Percentiles rank a stretch among this genome's conserved stretches.
phyloP scores from a whole-genome alignment of 2,797 vertebrate species.

The Hypotaenidia philippensis region DNA sequence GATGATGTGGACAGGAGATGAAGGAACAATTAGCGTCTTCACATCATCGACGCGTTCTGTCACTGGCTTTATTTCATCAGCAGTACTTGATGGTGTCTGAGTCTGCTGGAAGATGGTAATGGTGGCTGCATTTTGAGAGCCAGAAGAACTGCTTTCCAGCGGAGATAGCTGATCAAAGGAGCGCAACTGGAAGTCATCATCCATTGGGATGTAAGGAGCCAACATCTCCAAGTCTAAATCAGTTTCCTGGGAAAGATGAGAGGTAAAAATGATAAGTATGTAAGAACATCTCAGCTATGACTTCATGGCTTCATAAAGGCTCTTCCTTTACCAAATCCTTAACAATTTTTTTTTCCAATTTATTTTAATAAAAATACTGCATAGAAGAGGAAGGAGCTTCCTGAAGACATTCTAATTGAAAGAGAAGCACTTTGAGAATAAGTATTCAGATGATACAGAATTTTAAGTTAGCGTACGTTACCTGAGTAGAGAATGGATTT shows the following conservation, averaged over 20 bases:
- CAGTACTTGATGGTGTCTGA: conserved; percentile 13
- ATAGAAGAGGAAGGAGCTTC: background rate
- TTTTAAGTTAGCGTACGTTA: conserved; percentile 67
- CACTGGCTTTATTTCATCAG: conserved; percentile 69
- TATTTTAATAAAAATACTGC: background rate
- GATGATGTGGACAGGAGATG: conserved; percentile 74
- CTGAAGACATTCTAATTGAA: background rate
- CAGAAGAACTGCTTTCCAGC: conserved; percentile 81
- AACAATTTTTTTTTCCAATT: background rate
- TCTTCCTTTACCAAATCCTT: background rate
- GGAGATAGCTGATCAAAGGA: conserved; percentile 87
- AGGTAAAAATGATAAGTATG: background rate
- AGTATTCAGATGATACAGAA: background rate
- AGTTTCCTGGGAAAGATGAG: conserved; percentile 81
- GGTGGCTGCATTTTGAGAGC: conserved; percentile 62
- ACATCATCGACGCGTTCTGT: conserved; percentile 67
- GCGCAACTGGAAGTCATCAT: conserved; percentile 96
- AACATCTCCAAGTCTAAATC: conserved; percentile 97
- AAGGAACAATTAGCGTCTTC: conserved; percentile 66
- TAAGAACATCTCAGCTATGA: background rate
- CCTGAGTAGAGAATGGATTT: conserved; percentile 91
- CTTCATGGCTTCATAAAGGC: background rate
- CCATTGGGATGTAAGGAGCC: conserved; percentile 98
- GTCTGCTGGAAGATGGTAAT: conserved; percentile 70
- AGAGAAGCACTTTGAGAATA: background rate